These are phyloP conservation scores for Odontothrips loti DNA, from an alignment of 2,888 invertebrate genomes.

Conservation along the genomic window DNA sequence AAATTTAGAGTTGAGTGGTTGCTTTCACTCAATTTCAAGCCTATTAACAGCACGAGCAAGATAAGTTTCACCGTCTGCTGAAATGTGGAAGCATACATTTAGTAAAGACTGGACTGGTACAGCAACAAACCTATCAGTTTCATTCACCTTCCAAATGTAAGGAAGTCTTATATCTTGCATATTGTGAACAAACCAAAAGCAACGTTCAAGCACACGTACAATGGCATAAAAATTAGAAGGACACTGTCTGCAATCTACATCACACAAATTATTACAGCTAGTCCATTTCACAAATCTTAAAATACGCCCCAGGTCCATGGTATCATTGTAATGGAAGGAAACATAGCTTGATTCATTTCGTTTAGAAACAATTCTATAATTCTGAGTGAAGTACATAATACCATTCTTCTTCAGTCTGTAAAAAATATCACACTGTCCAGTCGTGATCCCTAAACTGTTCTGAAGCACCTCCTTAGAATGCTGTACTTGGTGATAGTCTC, in stretches of 20 bases:
- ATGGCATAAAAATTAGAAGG: background rate
- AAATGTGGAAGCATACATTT: background rate
- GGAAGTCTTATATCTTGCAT: background rate
- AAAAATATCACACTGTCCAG: background rate
- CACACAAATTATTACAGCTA: background rate
- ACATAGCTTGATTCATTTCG: background rate
- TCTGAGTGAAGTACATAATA: background rate
- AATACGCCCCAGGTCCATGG: background rate
- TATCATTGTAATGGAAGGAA: background rate
- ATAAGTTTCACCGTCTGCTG: background rate
- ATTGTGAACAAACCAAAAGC: background rate
- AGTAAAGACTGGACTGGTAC: background rate
- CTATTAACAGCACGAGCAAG: background rate
- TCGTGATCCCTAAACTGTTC: background rate
- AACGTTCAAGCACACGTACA: background rate
- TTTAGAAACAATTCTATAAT: background rate
- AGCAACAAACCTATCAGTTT: background rate
- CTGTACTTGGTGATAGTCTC: background rate
- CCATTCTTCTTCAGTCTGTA: background rate
- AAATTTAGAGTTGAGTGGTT: no score
- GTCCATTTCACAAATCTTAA: background rate
- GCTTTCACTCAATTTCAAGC: background rate
- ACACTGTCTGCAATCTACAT: background rate
- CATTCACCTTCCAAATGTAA: background rate
- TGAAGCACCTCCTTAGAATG: background rate